phyloP scores from a whole-genome alignment of 2,797 vertebrate genomes.

The Iguana delicatissima region DNA sequence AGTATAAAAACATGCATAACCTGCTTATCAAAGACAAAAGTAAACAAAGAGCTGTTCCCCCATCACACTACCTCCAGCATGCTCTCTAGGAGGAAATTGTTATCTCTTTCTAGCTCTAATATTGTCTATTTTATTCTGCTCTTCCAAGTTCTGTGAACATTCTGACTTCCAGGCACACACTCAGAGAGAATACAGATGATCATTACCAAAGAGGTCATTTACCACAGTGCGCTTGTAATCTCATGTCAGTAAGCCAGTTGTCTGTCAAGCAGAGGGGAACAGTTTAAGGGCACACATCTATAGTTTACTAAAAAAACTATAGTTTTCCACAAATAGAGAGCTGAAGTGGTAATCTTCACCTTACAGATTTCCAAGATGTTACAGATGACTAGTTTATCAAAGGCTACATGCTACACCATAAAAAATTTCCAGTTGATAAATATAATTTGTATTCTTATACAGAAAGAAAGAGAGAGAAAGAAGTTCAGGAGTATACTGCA shows the following conservation, averaged over 20 bases:
- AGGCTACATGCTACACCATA: background rate
- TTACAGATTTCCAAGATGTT: background rate
- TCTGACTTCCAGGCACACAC: background rate
- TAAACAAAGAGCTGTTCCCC: background rate
- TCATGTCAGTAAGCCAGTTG: background rate
- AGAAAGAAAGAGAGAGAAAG: background rate
- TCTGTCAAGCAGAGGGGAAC: background rate
- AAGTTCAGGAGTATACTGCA: background rate
- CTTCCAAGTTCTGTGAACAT: background rate
- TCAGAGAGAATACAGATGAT: background rate
- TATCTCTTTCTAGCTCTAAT: background rate
- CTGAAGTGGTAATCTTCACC: background rate
- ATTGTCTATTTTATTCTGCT: constrained; percentile 9
- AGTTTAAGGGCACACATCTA: background rate
- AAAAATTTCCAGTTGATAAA: background rate
- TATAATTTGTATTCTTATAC: background rate
- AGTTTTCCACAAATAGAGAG: background rate
- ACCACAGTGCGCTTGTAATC: constrained; percentile 1
- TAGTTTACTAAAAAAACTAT: constrained; percentile 2
- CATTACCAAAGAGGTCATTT: background rate
- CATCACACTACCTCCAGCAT: background rate
- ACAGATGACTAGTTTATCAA: background rate
- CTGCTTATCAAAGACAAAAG: background rate
- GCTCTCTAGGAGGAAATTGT: background rate
- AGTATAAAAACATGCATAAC: background rate